phyloP scores from a whole-genome alignment of 2,797 vertebrate genomes.

The Crocodylus rhombifer region DNA sequence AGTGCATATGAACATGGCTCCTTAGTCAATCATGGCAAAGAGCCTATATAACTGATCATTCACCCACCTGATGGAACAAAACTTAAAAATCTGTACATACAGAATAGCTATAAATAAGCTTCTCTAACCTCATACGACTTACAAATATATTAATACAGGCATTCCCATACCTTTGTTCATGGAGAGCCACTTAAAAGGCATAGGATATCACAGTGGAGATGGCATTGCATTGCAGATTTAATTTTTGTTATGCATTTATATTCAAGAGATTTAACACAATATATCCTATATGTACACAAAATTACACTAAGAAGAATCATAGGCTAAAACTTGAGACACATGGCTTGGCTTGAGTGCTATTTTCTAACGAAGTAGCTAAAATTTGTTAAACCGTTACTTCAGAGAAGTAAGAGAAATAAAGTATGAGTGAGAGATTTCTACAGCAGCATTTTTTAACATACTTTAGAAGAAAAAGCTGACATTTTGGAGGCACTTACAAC shows the following conservation, averaged over 20 bases:
- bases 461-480: background rate
- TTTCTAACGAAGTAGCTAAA: background rate
- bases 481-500: background rate
- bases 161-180: accelerated
- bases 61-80: background rate
- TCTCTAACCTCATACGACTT: background rate
- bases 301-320: no score
- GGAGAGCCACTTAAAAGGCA: no score
- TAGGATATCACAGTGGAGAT: no score
- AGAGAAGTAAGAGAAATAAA: background rate
- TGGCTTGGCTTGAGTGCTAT: background rate
- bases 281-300: no score
- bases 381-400: background rate
- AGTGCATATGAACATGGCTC: background rate
- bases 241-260: no score
- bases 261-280: no score
- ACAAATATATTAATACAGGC: conserved; percentile 22
- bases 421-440: background rate
- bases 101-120: conserved; percentile 4
- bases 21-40: conserved; percentile 10
- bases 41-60: background rate
- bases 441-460: background rate
- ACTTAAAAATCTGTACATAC: background rate
- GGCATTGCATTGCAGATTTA: no score
- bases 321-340: background rate